These are phyloP conservation scores for Carcinoscorpius rotundicauda DNA, from an alignment of 1,140 invertebrate genomes.

Conservation along the genomic window DNA sequence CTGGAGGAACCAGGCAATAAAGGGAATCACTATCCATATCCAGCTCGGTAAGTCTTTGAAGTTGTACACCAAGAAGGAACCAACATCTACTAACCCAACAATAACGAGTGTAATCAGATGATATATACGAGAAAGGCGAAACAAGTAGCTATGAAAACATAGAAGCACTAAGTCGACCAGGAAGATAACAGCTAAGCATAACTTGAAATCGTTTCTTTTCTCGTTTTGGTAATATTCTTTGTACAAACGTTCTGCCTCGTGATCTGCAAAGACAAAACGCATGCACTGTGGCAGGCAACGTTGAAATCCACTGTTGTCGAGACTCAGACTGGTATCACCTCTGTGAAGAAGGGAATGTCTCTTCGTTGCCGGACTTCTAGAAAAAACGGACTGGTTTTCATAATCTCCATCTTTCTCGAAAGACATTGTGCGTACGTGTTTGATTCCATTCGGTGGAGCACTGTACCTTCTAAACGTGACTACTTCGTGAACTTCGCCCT, in stretches of 20 bases:
- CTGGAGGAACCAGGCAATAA: constrained; percentile 22
- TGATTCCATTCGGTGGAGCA: too few species aligned
- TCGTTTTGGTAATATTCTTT: constrained; percentile 27
- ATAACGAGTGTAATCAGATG: constrained; percentile 6
- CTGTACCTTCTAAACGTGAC: too few species aligned
- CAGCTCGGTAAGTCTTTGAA: constrained; percentile 1
- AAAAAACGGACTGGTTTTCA: too few species aligned
- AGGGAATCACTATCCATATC: constrained; percentile 20
- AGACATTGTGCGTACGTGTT: too few species aligned
- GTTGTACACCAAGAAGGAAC: constrained; percentile 6
- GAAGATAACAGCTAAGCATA: constrained; percentile 19
- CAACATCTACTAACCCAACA: constrained; percentile 3
- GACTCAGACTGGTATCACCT: constrained; percentile 20
- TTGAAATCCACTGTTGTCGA: constrained; percentile 25
- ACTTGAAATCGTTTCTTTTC: constrained; percentile 24
- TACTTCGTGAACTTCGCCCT: too few species aligned
- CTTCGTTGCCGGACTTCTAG: neutral
- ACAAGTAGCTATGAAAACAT: neutral
- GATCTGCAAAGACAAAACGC: constrained; percentile 27
- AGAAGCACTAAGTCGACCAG: constrained; percentile 22
- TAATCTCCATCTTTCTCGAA: too few species aligned
- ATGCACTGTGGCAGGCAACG: constrained; percentile 26
- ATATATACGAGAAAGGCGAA: neutral
- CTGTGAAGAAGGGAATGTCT: neutral
- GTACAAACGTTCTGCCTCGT: constrained; percentile 26